Conservation (phyloP, 2,888 invertebrate genomes). For the Hedychridium roseum region DNA sequence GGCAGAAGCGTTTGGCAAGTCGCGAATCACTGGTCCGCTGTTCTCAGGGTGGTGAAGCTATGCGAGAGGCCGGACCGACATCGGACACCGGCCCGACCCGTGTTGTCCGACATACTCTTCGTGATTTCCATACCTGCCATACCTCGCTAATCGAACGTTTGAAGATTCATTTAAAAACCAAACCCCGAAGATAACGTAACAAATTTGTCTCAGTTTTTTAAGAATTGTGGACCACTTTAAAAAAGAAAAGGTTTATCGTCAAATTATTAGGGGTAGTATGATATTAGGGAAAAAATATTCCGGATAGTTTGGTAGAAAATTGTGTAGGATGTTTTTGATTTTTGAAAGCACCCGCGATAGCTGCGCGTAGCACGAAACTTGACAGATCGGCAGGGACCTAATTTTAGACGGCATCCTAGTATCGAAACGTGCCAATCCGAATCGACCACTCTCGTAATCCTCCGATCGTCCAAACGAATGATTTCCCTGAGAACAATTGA, state of each 20-base stretch:
- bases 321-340: too few relatives aligned
- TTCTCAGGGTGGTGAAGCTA: constrained; percentile 27
- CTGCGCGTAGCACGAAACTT: constrained; percentile 19
- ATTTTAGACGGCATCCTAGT: constrained; percentile 35
- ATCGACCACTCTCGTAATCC: constrained; percentile 7
- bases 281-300: too few relatives aligned
- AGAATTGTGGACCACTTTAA: too few relatives aligned
- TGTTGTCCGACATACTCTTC: constrained; percentile 14
- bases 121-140: constrained; percentile 4
- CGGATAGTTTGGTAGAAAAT: too few relatives aligned
- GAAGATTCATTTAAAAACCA: not conserved
- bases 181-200: not conserved
- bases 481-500: not conserved
- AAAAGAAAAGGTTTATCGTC: too few relatives aligned
- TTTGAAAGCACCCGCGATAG: constrained; percentile 19
- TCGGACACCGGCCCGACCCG: constrained; percentile 25
- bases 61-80: constrained; percentile 26
- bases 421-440: constrained; percentile 27
- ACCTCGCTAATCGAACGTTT: not conserved
- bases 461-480: not conserved
- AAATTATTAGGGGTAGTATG: too few relatives aligned
- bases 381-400: constrained; percentile 28
- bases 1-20: constrained; percentile 54
- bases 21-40: constrained; percentile 21
- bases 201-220: too few relatives aligned